A percentile compares a stretch with the other conserved stretches of the same genome.
These are phyloP conservation scores for Empidonax traillii DNA, from an alignment of 2,113 vertebrate species.

Conservation along the genomic window DNA sequence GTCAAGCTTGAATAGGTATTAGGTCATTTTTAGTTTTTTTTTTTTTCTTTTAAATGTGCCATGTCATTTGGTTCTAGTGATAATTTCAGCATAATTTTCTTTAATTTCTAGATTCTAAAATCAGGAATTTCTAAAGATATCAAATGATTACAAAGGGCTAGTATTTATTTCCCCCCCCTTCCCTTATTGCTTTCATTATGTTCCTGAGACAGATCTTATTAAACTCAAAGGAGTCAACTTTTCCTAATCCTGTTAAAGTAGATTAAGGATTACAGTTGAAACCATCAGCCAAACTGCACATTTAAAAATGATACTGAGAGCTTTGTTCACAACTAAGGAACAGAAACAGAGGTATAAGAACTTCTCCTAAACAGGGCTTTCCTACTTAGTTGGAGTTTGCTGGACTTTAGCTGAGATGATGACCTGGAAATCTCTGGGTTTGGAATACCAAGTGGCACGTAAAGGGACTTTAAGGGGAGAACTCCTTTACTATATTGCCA, in stretches of 20 bases:
- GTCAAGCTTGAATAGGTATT: neutral
- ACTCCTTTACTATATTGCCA: neutral
- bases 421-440: neutral
- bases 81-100: neutral
- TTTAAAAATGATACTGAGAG: neutral
- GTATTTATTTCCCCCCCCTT: no score
- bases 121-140: neutral
- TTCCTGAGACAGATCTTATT: neutral
- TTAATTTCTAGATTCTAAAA: neutral
- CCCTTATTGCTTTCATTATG: neutral
- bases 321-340: neutral
- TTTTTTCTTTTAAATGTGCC: neutral
- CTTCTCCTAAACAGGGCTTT: neutral
- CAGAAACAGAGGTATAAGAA: neutral
- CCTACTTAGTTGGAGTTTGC: neutral
- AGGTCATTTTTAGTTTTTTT: neutral
- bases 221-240: neutral
- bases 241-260: neutral
- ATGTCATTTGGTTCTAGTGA: neutral
- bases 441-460: neutral
- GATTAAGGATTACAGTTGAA: neutral
- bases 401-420: neutral
- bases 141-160: neutral
- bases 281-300: neutral
- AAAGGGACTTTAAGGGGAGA: neutral